Evolutionary conservation across 1,140 invertebrate species (phyloP).

Genomic region (Neuroterus valhalla): DNA sequence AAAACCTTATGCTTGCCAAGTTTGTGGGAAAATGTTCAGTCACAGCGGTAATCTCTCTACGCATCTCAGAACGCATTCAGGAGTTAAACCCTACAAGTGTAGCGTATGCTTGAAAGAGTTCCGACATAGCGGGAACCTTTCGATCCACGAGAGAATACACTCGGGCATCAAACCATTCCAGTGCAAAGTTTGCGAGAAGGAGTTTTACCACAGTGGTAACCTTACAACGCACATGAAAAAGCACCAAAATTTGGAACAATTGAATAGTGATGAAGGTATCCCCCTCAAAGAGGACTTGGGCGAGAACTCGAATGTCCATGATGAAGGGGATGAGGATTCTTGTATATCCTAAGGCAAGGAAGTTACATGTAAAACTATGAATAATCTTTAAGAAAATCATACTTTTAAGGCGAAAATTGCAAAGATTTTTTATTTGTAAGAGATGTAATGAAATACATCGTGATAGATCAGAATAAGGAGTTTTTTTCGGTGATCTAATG

Average conservation of each 20-base stretch:
- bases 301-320: not conserved
- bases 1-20: constrained; percentile 78
- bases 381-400: not conserved
- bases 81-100: constrained; percentile 76
- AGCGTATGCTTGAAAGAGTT: constrained; percentile 76
- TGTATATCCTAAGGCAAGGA: not conserved
- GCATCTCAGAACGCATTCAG: constrained; percentile 77
- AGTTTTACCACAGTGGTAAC: constrained; percentile 81
- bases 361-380: not conserved
- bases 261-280: not conserved
- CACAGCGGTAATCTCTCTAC: constrained; percentile 77
- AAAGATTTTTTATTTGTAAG: not conserved
- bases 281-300: not conserved
- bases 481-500: no score
- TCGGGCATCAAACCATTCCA: constrained; percentile 78
- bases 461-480: no score
- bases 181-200: constrained; percentile 82
- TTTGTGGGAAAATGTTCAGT: constrained; percentile 78
- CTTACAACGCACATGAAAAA: constrained; percentile 75
- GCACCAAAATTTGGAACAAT: constrained; percentile 48
- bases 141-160: constrained; percentile 76
- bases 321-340: not conserved
- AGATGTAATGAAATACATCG: no score
- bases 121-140: constrained; percentile 76
- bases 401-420: constrained; percentile 1